These are phyloP conservation scores for Mayetiola destructor DNA, from an alignment of 2,888 invertebrate species.

Conservation along the genomic window DNA sequence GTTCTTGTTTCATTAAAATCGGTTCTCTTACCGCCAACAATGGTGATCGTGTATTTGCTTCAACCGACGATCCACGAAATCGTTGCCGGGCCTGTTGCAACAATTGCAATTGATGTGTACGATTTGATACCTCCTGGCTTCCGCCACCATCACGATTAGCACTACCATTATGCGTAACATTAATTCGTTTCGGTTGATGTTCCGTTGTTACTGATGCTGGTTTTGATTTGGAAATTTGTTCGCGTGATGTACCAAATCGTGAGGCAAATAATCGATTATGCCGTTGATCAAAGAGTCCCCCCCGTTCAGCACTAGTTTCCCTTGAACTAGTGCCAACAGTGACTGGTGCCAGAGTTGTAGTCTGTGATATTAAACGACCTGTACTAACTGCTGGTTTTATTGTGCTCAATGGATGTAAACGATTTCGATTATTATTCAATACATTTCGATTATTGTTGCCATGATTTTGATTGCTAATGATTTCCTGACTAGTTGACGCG, in stretches of 20 bases:
- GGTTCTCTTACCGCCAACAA: not conserved
- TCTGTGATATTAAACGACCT: constrained; percentile 18
- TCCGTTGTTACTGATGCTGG: constrained; percentile 17
- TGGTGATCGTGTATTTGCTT: not conserved
- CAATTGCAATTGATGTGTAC: constrained; percentile 1
- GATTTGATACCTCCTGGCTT: not conserved
- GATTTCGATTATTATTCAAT: constrained; percentile 21
- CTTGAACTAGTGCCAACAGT: not conserved
- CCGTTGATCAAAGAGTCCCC: not conserved
- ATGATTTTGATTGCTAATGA: constrained; percentile 22
- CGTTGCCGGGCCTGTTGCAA: not conserved
- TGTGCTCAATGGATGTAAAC: constrained; percentile 27
- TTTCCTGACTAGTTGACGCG: constrained; percentile 15
- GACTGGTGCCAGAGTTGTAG: constrained; percentile 18
- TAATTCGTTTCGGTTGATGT: constrained; percentile 18
- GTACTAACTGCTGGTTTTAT: not conserved
- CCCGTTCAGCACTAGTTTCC: not conserved
- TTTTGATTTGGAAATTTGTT: too few relatives aligned
- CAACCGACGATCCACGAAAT: not conserved
- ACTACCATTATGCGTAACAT: constrained; percentile 22
- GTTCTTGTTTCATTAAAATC: not conserved
- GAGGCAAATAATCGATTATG: not conserved
- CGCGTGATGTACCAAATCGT: not conserved
- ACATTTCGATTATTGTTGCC: not conserved
- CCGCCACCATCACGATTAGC: constrained; percentile 18